Conservation (phyloP, 2,113 vertebrate genomes). For the Opisthocomus hoazin region DNA sequence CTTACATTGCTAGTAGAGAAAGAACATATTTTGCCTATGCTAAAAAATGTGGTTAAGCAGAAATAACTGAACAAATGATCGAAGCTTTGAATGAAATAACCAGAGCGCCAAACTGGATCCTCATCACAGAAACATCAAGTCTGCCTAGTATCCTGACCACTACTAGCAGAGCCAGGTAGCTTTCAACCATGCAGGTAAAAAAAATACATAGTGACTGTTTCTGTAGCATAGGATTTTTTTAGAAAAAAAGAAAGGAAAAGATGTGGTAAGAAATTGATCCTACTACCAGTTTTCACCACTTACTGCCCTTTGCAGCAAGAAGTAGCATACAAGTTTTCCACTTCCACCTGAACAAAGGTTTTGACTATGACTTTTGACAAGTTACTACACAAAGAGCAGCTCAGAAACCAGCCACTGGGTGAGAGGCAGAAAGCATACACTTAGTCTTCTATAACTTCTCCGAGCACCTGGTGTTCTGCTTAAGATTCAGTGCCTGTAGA, state of each 20-base stretch:
- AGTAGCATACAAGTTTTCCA: neutral
- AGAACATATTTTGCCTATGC: neutral
- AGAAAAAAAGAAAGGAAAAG: neutral
- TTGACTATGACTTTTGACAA: neutral
- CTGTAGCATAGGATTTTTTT: neutral
- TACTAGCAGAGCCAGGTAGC: neutral
- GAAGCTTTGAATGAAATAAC: neutral
- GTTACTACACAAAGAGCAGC: neutral
- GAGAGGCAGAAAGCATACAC: neutral
- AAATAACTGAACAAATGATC: neutral
- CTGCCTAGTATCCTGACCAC: neutral
- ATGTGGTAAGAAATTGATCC: neutral
- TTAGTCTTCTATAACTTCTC: neutral
- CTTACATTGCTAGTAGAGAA: neutral
- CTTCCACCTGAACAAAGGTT: neutral
- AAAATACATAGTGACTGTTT: neutral
- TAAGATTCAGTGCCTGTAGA: conserved; percentile 13
- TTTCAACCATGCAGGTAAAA: neutral
- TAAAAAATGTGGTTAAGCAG: neutral
- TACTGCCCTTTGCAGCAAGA: neutral
- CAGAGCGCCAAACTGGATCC: neutral
- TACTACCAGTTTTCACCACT: neutral
- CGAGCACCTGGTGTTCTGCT: conserved; percentile 4
- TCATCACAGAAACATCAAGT: neutral
- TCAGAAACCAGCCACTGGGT: neutral